Percentiles rank a stretch among this genome's conserved stretches.
phyloP scores from a whole-genome alignment of 2,113 vertebrate genomes.

The Xiphophorus couchianus region DNA sequence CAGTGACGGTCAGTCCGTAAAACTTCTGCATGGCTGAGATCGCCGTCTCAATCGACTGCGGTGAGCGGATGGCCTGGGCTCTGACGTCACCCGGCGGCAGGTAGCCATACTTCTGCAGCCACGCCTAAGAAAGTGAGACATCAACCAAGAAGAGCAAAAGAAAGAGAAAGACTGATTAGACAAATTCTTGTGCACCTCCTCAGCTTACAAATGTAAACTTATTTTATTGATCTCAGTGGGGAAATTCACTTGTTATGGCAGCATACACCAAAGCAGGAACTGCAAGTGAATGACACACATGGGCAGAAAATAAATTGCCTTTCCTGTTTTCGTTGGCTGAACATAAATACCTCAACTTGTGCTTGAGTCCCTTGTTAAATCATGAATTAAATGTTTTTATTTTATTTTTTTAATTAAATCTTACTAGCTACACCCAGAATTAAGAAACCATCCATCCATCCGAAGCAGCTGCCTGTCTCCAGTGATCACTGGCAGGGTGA shows the following conservation, averaged over 20 bases:
- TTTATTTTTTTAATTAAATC: background rate
- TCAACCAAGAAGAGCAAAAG: background rate
- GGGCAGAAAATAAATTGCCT: background rate
- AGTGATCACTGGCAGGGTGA: no score
- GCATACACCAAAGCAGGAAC: no score
- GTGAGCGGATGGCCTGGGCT: slow-evolving; percentile 88
- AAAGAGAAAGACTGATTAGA: background rate
- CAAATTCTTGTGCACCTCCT: background rate
- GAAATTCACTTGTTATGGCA: no score
- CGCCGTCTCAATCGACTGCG: slow-evolving; percentile 83
- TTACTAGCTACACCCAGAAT: background rate
- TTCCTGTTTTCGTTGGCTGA: background rate
- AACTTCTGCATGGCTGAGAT: slow-evolving; percentile 90
- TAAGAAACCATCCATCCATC: background rate
- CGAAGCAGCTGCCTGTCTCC: no score
- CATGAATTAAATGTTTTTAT: background rate
- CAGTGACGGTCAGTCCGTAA: slow-evolving; percentile 87
- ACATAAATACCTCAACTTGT: background rate
- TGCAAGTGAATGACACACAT: background rate
- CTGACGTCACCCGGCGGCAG: slow-evolving; percentile 89
- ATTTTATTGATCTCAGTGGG: background rate
- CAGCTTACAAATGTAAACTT: background rate
- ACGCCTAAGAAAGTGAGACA: slow-evolving; percentile 75
- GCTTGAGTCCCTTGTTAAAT: background rate
- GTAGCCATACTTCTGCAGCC: slow-evolving; percentile 94